Conservation (phyloP, 2,888 invertebrate species). For the Keiferia lycopersicella region DNA sequence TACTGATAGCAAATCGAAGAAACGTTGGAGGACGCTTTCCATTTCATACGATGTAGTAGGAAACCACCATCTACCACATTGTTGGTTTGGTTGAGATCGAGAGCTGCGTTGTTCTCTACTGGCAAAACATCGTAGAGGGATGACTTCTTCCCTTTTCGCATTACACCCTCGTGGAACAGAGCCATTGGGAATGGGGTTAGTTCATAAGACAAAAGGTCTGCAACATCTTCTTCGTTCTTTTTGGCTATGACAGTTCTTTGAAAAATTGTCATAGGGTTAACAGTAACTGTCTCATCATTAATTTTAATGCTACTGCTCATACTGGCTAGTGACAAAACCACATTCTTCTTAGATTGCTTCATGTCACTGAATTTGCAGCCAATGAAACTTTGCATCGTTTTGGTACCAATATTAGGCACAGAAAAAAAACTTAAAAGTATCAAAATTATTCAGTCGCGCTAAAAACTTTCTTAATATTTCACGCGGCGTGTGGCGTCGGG, state of each 20-base stretch:
- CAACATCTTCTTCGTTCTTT: slow-evolving; percentile 23
- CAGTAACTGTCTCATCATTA: slow-evolving; percentile 25
- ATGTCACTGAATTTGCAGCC: not conserved
- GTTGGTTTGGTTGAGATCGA: slow-evolving; percentile 14
- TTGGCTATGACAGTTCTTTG: slow-evolving; percentile 26
- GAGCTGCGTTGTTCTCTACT: slow-evolving; percentile 16
- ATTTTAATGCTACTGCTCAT: slow-evolving; percentile 22
- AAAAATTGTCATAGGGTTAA: slow-evolving; percentile 20
- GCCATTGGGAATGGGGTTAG: slow-evolving; percentile 21
- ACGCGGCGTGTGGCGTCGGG: no score
- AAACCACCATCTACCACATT: slow-evolving; percentile 17
- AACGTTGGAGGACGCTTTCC: not conserved
- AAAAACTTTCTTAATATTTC: no score
- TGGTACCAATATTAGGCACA: no score
- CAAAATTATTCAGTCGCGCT: no score
- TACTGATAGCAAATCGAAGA: not conserved
- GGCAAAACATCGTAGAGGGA: slow-evolving; percentile 25
- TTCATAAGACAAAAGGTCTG: slow-evolving; percentile 20
- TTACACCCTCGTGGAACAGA: slow-evolving; percentile 21
- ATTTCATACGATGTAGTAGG: not conserved
- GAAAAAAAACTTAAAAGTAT: no score
- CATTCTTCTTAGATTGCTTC: not conserved
- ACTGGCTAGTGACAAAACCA: slow-evolving; percentile 6
- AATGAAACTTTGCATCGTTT: no score
- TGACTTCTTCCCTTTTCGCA: slow-evolving; percentile 20